These are phyloP conservation scores for Carassius gibelio DNA, from an alignment of 2,113 vertebrate genomes.

Conservation along the genomic window DNA sequence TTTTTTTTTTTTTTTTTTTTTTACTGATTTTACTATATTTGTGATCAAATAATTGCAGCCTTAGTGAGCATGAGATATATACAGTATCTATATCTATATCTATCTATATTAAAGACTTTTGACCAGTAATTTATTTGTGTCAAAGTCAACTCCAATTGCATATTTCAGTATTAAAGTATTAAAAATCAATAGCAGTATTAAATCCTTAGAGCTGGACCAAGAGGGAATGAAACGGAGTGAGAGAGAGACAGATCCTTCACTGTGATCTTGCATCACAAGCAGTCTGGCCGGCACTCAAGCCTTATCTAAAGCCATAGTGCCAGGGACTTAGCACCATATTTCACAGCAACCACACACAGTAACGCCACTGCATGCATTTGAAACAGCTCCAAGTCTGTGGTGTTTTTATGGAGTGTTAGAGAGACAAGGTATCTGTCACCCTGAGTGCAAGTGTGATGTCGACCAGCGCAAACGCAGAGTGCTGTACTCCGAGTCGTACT, in stretches of 20 bases:
- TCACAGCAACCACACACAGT: constrained; percentile 6
- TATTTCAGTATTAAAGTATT: no score
- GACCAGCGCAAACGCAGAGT: background rate
- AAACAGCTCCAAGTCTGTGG: background rate
- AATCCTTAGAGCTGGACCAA: constrained; percentile 41
- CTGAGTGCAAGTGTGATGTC: constrained; percentile 55
- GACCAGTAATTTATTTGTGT: background rate
- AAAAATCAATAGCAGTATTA: constrained; percentile 54
- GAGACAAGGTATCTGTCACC: constrained; percentile 56
- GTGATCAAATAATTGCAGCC: background rate
- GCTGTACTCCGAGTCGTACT: constrained; percentile 59
- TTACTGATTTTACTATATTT: background rate
- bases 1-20: no score
- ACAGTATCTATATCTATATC: no score
- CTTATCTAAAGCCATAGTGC: constrained; percentile 41
- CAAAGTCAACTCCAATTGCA: background rate
- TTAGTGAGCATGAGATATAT: background rate
- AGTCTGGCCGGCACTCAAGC: constrained; percentile 20
- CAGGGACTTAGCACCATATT: background rate
- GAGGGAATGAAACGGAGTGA: background rate
- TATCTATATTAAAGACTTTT: no score
- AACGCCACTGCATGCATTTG: background rate
- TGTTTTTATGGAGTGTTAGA: constrained; percentile 44
- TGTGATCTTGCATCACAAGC: constrained; percentile 21
- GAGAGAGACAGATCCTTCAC: constrained; percentile 28